phyloP scores from a whole-genome alignment of 1,140 invertebrate genomes.

The Homarus americanus region DNA sequence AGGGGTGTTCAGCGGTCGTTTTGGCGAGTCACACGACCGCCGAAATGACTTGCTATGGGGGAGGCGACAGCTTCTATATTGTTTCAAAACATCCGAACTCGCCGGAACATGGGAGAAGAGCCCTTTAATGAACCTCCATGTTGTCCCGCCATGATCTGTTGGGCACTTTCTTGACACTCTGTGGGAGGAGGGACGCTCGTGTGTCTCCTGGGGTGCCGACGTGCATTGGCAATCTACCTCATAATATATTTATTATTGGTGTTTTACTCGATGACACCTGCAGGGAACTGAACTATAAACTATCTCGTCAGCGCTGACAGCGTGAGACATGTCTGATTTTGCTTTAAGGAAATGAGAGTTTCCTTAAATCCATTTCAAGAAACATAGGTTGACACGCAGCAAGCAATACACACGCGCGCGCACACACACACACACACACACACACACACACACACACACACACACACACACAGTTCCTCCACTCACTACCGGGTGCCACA shows the following conservation, averaged over 20 bases:
- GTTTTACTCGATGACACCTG: background rate
- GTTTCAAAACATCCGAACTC: constrained; percentile 62
- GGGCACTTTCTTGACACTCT: background rate
- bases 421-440: no score
- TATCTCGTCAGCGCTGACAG: background rate
- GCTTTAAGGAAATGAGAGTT: background rate
- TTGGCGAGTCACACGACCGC: constrained; percentile 37
- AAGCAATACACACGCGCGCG: background rate
- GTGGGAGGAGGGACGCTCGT: background rate
- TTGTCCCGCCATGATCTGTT: constrained; percentile 35
- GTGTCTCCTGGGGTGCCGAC: background rate
- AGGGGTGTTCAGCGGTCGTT: constrained; percentile 32
- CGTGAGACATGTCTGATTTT: background rate
- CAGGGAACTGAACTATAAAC: background rate
- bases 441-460: no score
- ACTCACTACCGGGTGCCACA: constrained; percentile 14
- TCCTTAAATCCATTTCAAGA: background rate
- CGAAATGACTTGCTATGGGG: constrained; percentile 50
- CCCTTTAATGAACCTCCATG: constrained; percentile 34
- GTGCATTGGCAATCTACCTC: background rate
- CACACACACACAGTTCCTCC: constrained; percentile 29
- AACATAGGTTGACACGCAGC: background rate
- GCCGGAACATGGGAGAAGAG: constrained; percentile 14
- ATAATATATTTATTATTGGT: background rate
- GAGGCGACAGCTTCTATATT: constrained; percentile 66